phyloP scores from a whole-genome alignment of 2,113 vertebrate genomes.

The Indicator maculatus region DNA sequence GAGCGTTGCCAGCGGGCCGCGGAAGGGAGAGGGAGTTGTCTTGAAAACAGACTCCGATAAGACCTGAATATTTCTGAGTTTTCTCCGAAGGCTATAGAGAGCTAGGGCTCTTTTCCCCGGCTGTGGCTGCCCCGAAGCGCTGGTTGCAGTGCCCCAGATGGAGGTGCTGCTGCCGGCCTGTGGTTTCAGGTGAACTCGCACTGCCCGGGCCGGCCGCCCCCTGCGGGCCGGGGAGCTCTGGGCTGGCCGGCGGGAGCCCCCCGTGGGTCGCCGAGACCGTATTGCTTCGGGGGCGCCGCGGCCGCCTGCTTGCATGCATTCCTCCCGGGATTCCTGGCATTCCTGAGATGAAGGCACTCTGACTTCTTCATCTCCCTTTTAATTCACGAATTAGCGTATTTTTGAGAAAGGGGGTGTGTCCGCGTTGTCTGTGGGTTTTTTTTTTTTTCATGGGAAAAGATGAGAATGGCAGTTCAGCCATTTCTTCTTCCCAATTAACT shows the following conservation, averaged over 20 bases:
- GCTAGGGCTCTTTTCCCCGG: background rate
- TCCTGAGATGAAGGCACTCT: background rate
- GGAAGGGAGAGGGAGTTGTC: background rate
- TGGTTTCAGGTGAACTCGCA: background rate
- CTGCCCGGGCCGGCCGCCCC: background rate
- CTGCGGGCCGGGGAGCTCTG: background rate
- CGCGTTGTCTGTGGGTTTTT: background rate
- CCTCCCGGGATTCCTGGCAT: constrained; percentile 52
- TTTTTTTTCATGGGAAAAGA: constrained; percentile 7
- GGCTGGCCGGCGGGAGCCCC: background rate
- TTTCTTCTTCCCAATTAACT: constrained; percentile 2
- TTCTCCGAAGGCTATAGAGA: background rate
- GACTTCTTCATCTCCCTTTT: background rate
- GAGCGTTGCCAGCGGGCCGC: background rate
- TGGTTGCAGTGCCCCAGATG: background rate
- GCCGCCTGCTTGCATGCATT: background rate
- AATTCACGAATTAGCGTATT: background rate
- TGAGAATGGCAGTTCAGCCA: background rate
- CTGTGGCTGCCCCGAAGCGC: background rate
- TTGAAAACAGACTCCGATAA: background rate
- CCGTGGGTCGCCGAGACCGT: background rate
- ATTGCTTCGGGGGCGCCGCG: background rate
- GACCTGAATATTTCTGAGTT: no score
- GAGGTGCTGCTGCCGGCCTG: background rate
- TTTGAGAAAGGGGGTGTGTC: constrained; percentile 23